phyloP scores from a whole-genome alignment of 2,113 vertebrate genomes.

The Channa argus region DNA sequence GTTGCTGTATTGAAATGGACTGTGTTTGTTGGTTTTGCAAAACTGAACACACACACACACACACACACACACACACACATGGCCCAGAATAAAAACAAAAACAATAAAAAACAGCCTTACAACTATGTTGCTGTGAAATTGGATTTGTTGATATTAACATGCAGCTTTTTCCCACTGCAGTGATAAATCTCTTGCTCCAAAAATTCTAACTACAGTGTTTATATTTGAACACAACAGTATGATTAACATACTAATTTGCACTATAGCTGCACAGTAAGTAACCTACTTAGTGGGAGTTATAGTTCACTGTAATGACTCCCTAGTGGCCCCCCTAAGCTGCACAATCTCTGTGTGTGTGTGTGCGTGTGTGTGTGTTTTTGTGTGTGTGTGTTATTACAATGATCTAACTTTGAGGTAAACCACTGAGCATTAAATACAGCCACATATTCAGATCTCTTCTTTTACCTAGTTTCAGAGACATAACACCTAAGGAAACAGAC shows the following conservation, averaged over 20 bases:
- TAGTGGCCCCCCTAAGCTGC: slow-evolving; percentile 28
- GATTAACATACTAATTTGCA: slow-evolving; percentile 59
- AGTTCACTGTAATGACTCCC: slow-evolving; percentile 50
- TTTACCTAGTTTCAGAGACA: neutral
- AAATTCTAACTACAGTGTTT: slow-evolving; percentile 27
- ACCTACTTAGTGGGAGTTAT: slow-evolving; percentile 59
- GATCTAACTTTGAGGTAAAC: slow-evolving; percentile 29
- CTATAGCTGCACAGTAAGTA: slow-evolving; percentile 46
- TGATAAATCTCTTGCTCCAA: neutral
- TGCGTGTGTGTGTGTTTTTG: neutral
- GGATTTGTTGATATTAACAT: slow-evolving; percentile 35
- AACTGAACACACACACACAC: neutral
- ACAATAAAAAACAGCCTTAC: neutral
- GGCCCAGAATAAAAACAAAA: neutral
- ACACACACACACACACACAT: neutral
- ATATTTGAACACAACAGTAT: slow-evolving; percentile 41
- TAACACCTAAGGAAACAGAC: neutral
- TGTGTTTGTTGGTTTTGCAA: too few relatives aligned
- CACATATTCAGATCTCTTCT: slow-evolving; percentile 29
- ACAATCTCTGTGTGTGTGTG: neutral
- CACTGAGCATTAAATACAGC: slow-evolving; percentile 19
- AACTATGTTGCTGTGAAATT: neutral
- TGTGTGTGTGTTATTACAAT: slow-evolving; percentile 34
- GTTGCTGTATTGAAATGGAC: too few relatives aligned
- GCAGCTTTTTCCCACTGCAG: slow-evolving; percentile 7